A percentile compares a stretch with the other conserved stretches of the same genome.
Evolutionary conservation across 2,113 vertebrate species (phyloP).

Genomic region (Columba livia): DNA sequence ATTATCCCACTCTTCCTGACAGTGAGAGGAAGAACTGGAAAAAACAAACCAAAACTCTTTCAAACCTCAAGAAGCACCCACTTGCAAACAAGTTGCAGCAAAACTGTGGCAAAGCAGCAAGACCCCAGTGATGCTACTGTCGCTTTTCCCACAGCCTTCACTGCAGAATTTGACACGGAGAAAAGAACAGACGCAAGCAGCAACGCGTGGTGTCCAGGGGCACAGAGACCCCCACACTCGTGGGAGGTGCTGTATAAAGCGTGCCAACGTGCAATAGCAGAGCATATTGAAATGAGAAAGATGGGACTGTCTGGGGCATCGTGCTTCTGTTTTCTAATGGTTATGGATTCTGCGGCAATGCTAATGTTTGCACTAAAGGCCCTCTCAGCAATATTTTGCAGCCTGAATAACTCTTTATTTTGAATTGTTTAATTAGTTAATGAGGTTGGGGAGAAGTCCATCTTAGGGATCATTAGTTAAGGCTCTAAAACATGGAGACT

Average conservation of each 20-base stretch:
- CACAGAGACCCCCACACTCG: background rate
- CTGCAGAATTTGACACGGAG: background rate
- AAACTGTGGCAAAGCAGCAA: background rate
- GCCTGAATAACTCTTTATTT: conserved; percentile 56
- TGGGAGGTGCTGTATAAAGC: background rate
- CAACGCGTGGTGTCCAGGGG: background rate
- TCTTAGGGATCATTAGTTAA: conserved; percentile 61
- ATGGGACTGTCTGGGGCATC: background rate
- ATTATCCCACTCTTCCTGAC: background rate
- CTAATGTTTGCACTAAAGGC: conserved; percentile 33
- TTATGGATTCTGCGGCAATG: conserved; percentile 4
- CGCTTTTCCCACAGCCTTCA: background rate
- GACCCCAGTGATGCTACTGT: background rate
- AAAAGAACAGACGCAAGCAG: background rate
- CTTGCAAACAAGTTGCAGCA: background rate
- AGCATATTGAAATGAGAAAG: background rate
- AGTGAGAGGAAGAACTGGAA: background rate
- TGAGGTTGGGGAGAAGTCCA: conserved; percentile 54
- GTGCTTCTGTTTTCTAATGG: background rate
- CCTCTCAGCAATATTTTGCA: conserved; percentile 50
- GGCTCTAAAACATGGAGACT: conserved; percentile 40
- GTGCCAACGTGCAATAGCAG: background rate
- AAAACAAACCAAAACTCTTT: background rate
- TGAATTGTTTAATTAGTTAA: conserved; percentile 69
- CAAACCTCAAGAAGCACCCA: background rate